phyloP scores from a whole-genome alignment of 2,797 vertebrate genomes.

The Acrocephalus scirpaceus region DNA sequence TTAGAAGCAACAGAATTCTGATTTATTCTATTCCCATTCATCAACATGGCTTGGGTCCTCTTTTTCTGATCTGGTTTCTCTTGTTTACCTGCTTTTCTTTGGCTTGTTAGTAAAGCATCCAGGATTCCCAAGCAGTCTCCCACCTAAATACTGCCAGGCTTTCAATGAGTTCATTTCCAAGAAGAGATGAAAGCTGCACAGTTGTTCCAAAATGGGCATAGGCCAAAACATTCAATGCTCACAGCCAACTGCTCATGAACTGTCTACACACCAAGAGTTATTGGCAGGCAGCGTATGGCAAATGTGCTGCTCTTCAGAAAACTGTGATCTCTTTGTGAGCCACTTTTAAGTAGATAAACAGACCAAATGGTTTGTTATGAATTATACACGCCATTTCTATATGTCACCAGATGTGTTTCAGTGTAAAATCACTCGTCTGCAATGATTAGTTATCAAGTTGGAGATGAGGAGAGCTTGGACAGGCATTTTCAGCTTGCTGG shows the following conservation, averaged over 20 bases:
- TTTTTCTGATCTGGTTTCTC: background rate
- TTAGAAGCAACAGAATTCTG: background rate
- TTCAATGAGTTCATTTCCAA: background rate
- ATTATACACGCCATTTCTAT: background rate
- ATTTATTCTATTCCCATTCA: constrained; percentile 4
- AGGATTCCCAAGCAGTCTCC: constrained; percentile 14
- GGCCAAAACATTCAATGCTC: constrained; percentile 45
- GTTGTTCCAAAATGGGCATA: constrained; percentile 38
- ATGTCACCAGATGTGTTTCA: constrained; percentile 52
- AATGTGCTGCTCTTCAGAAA: constrained; percentile 50
- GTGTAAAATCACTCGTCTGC: constrained; percentile 6
- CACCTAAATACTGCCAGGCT: background rate
- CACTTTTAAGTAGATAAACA: constrained; percentile 31
- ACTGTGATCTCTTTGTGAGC: constrained; percentile 14
- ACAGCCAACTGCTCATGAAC: constrained; percentile 41
- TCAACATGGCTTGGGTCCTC: background rate
- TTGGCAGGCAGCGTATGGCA: constrained; percentile 37
- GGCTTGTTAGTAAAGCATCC: background rate
- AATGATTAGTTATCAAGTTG: background rate
- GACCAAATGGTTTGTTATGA: constrained; percentile 27
- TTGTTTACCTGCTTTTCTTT: constrained; percentile 1
- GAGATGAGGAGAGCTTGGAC: background rate
- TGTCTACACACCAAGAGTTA: constrained; percentile 43
- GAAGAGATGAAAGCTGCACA: constrained; percentile 21
- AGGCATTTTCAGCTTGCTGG: background rate